A percentile compares a stretch with the other conserved stretches of the same genome.
These are phyloP conservation scores for Hydrolagus affinis DNA, from an alignment of 2,113 vertebrate genomes.

Conservation along the genomic window DNA sequence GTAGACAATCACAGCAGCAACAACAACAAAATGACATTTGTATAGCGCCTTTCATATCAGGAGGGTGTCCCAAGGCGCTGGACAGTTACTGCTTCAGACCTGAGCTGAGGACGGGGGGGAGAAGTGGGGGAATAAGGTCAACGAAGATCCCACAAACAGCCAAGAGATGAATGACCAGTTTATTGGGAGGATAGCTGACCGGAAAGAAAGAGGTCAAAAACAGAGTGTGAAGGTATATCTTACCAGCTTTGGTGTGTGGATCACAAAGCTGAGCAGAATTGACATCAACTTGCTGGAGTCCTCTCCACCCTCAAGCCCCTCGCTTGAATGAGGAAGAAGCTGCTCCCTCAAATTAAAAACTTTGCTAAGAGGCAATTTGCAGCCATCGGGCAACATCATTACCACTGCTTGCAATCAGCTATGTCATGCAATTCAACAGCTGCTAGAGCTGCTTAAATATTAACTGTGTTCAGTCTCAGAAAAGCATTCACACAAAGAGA, in stretches of 20 bases:
- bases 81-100: too few species aligned
- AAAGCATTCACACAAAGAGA: neutral
- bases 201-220: neutral
- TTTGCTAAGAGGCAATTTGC: neutral
- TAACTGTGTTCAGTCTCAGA: neutral
- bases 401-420: neutral
- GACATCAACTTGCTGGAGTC: neutral
- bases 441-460: conserved; percentile 10
- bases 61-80: too few species aligned
- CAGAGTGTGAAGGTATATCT: neutral
- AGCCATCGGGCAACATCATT: neutral
- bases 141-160: too few species aligned
- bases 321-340: neutral
- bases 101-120: too few species aligned
- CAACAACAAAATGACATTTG: too few species aligned
- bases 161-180: too few species aligned
- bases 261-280: neutral
- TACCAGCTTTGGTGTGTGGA: neutral
- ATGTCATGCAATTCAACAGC: conserved; percentile 25
- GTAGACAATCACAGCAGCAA: too few species aligned
- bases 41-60: too few species aligned
- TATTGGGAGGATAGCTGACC: too few species aligned
- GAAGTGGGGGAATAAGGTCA: too few species aligned
- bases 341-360: too few species aligned
- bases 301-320: neutral